Conservation (phyloP, 2,113 vertebrate genomes). For the Suricata suricatta region DNA sequence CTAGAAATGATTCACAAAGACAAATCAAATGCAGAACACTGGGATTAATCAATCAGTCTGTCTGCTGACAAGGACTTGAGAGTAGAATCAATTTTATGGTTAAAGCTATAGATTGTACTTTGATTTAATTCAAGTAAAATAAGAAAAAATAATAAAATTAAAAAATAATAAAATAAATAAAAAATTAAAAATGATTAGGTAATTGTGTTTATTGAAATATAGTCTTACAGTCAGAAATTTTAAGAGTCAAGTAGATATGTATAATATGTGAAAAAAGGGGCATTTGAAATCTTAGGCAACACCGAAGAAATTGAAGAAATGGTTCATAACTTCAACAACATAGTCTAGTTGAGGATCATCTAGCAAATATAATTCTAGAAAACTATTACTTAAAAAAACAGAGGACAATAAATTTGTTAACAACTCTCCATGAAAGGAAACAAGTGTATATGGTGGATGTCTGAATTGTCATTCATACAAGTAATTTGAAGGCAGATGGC, state of each 20-base stretch:
- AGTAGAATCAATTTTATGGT: neutral
- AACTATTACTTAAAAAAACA: neutral
- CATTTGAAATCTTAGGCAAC: neutral
- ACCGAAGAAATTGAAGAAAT: neutral
- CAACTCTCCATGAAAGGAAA: neutral
- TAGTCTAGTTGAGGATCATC: neutral
- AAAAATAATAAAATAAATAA: neutral
- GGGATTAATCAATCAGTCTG: neutral
- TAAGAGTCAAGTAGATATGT: neutral
- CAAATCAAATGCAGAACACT: neutral
- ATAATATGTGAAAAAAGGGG: fast-evolving
- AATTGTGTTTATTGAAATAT: neutral
- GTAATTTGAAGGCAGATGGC: neutral
- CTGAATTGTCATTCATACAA: neutral
- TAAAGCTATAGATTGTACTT: neutral
- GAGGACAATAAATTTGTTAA: neutral
- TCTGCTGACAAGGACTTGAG: neutral
- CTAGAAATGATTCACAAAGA: neutral
- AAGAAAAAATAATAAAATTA: neutral
- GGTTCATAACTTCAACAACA: neutral
- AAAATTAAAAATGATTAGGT: neutral
- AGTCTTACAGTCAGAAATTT: neutral
- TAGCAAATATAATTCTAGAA: neutral
- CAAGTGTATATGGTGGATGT: fast-evolving
- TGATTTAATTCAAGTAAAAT: neutral